These are phyloP conservation scores for Tachysurus vachellii DNA, from an alignment of 2,113 vertebrate species.

Conservation along the genomic window DNA sequence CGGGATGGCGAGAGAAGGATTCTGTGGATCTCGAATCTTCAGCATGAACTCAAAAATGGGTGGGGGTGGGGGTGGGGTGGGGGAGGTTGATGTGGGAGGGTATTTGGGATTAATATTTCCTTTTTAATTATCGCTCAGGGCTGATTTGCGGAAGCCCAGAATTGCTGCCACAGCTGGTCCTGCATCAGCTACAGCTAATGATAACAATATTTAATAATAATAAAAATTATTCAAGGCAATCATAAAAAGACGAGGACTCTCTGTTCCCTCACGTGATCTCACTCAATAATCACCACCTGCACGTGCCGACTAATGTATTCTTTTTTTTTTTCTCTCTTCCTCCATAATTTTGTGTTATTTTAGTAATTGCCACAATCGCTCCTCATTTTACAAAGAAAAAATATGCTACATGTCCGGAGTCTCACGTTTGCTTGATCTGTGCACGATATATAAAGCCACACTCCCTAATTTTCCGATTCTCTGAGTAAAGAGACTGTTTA, in stretches of 20 bases:
- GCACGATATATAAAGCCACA: not conserved
- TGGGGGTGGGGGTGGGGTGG: not conserved
- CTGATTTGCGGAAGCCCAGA: constrained; percentile 22
- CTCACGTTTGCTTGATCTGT: constrained; percentile 7
- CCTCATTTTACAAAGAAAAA: not conserved
- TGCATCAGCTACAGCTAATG: not conserved
- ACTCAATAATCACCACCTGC: constrained; percentile 37
- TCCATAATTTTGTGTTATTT: not conserved
- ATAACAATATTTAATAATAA: not conserved
- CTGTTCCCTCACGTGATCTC: constrained; percentile 24
- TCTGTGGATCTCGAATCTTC: not conserved
- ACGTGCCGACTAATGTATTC: not conserved
- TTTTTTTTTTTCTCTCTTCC: not conserved
- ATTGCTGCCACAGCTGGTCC: constrained; percentile 17
- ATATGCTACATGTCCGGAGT: not conserved
- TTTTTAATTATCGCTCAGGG: constrained; percentile 32
- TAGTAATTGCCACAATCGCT: not conserved
- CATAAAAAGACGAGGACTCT: not conserved
- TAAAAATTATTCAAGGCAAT: constrained; percentile 19
- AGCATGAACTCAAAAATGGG: not conserved
- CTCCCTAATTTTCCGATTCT: not conserved
- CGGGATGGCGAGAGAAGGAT: not conserved
- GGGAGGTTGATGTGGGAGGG: not conserved
- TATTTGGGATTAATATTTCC: not conserved
- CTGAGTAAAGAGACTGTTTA: constrained; percentile 35